Base-by-base conservation (phyloP, 2,888 invertebrate species). In the Drosophila histrio region DNA sequence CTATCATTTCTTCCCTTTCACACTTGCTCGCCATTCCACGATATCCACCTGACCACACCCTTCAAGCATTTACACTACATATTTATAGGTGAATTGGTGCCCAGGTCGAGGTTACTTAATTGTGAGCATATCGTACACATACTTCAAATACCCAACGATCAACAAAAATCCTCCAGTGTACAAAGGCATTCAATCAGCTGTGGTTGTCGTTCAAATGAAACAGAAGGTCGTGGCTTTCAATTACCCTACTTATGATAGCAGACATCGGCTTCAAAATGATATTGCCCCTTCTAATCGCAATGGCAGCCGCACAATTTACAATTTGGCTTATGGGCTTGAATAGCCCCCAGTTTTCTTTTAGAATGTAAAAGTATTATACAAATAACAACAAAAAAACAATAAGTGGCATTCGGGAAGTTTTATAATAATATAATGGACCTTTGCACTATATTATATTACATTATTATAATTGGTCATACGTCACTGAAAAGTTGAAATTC, bases 211-310 rank as follows among this genome's bases (percentile, higher is more conserved):
- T 77, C 69, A 58, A 61, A 64, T 36, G 34, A 46, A 58, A 62
- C 60, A 68, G 81, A 77, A 80, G 77, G 77, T 77, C 77, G 69
- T 52, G 61, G 57, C 68, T 64, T 77, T 80, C 81, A 80, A 77
- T 80, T 77, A 77, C 59, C 72, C 77, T 73, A 73, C 77, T 72
- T 77, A 58, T 60, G 49, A 56, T 59, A 58, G 30, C 49, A 60
- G 38, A 54, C 24, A 75, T 61, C 76, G 26, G 52, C 24, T 13
- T 49, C 62, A 69, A 44, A 53, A n/a, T 53, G 65, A 71, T 54
- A 32, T 34, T 19, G 67, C 57, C 74, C 79, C 79, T 75, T 75
- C 74, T 78, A 75, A 75, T 75, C 74, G 59, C 43, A 54, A 34
- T 59, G 68, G 56, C 74, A 67, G 62, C 39, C 68, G 21, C 28